These are phyloP conservation scores for Palaemon carinicauda DNA, from an alignment of 1,140 invertebrate species.

Conservation along the genomic window DNA sequence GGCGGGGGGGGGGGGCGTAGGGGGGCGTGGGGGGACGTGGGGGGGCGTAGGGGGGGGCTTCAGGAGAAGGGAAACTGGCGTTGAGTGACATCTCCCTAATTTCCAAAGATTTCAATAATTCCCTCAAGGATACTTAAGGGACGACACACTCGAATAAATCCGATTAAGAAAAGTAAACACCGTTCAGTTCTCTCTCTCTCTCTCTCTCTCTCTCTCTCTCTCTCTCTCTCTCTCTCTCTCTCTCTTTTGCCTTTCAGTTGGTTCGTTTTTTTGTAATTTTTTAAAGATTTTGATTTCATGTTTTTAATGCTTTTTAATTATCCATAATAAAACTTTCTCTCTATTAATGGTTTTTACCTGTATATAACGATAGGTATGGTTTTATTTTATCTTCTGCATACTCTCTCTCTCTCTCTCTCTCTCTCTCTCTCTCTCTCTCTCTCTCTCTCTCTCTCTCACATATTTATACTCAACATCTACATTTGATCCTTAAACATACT, in stretches of 20 bases:
- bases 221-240: neutral
- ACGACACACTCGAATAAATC: slow-evolving; percentile 39
- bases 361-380: no score
- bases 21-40: no score
- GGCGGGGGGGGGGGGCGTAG: neutral
- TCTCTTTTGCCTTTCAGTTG: neutral
- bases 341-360: no score
- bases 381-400: no score
- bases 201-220: neutral
- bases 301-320: neutral
- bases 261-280: neutral
- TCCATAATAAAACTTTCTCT: neutral
- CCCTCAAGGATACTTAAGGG: slow-evolving; percentile 40
- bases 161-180: slow-evolving; percentile 53
- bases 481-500: neutral
- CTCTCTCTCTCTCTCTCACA: neutral
- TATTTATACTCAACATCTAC: neutral
- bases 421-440: neutral
- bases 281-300: no score
- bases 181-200: neutral
- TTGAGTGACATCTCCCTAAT: neutral
- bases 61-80: neutral
- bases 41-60: no score
- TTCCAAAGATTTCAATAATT: slow-evolving; percentile 32
- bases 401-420: neutral